Evolutionary conservation across 2,797 vertebrate genomes (phyloP).

Genomic region (Todus mexicanus): DNA sequence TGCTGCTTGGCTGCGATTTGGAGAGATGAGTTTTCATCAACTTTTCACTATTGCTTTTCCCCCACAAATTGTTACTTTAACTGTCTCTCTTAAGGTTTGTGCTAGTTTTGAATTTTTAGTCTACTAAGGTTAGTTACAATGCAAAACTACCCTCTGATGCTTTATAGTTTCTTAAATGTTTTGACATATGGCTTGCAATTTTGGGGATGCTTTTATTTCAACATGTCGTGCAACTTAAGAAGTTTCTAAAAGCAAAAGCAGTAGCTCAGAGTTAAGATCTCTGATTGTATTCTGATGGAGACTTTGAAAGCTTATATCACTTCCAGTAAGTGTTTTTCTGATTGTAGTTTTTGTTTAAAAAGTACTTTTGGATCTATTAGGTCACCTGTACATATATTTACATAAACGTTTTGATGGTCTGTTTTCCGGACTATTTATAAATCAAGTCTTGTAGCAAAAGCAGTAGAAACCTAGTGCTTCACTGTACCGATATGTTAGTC

Average conservation of each 20-base stretch:
- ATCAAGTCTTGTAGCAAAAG: neutral
- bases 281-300: neutral
- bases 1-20: conserved; percentile 22
- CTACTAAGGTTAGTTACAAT: neutral
- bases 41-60: neutral
- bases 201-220: neutral
- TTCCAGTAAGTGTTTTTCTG: neutral
- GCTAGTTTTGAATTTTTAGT: neutral
- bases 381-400: neutral
- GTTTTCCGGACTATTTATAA: neutral
- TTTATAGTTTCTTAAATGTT: neutral
- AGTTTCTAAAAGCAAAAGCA: neutral
- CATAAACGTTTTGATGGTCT: neutral
- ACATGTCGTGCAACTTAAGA: neutral
- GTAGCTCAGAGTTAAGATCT: neutral
- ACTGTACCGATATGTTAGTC: neutral
- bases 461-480: neutral
- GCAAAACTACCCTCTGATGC: neutral
- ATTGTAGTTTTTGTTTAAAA: neutral
- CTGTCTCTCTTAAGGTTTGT: neutral
- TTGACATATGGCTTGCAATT: neutral
- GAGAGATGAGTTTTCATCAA: conserved; percentile 30
- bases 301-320: neutral
- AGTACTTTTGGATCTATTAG: neutral
- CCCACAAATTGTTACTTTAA: neutral